Evolutionary conservation across 2,797 vertebrate genomes (phyloP).

Genomic region (Enteromius anoplus): DNA sequence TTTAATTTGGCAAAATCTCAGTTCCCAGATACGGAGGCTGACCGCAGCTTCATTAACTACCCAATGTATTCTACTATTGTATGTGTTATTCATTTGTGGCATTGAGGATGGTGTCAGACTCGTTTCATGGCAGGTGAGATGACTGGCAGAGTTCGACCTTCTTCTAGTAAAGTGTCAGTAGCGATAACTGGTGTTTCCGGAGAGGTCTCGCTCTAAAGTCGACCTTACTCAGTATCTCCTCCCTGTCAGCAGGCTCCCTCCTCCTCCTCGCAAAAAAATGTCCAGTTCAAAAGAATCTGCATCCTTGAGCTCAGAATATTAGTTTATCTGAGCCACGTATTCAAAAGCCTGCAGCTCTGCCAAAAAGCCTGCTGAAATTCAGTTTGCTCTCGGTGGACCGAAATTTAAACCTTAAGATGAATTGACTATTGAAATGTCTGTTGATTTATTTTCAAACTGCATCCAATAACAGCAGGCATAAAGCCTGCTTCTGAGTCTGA

Average conservation of each 20-base stretch:
- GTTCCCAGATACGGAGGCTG: not conserved
- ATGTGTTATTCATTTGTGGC: not conserved
- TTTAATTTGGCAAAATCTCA: not conserved
- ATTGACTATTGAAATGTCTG: conserved; percentile 44
- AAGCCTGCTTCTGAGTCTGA: conserved; percentile 7
- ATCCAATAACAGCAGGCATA: conserved; percentile 40
- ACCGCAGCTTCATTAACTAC: not conserved
- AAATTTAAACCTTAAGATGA: conserved; percentile 29
- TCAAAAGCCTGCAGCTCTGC: conserved; percentile 31
- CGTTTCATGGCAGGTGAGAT: conserved; percentile 36
- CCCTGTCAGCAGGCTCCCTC: not conserved
- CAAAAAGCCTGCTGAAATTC: conserved; percentile 33
- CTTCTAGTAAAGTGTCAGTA: conserved; percentile 31
- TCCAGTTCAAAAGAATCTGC: conserved; percentile 15
- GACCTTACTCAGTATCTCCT: conserved; percentile 32
- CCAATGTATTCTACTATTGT: not conserved
- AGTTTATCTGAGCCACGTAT: not conserved
- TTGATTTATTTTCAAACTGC: conserved; percentile 35
- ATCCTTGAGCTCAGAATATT: conserved; percentile 31
- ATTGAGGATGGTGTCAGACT: conserved; percentile 26
- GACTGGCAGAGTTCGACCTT: conserved; percentile 42
- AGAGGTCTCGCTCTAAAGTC: conserved; percentile 48
- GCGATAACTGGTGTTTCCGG: conserved; percentile 44
- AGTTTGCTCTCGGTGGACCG: conserved; percentile 25
- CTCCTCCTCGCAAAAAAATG: conserved; percentile 16